phyloP scores from a whole-genome alignment of 2,888 invertebrate genomes.

The Pammene aurita region DNA sequence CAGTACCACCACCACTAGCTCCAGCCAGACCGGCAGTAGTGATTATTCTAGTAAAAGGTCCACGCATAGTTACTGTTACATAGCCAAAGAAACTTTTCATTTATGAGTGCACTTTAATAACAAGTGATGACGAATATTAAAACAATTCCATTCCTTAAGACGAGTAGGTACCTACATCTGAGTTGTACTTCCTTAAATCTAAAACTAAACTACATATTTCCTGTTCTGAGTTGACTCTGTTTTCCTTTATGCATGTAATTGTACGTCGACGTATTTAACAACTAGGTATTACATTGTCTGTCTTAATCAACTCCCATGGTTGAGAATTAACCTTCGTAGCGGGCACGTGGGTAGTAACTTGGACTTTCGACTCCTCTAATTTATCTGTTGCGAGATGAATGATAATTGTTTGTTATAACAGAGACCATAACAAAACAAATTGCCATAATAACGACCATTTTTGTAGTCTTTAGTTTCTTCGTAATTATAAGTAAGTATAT shows the following conservation, averaged over 20 bases:
- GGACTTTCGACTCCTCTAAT: slow-evolving; percentile 29
- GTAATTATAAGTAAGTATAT: too few relatives aligned
- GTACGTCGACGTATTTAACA: slow-evolving; percentile 13
- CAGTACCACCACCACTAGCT: slow-evolving; percentile 78
- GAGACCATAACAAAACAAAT: slow-evolving; percentile 1
- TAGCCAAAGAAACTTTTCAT: not conserved
- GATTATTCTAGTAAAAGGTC: slow-evolving; percentile 79
- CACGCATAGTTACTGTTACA: slow-evolving; percentile 46
- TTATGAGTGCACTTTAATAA: not conserved
- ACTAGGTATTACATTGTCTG: slow-evolving; percentile 29
- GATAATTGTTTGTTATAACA: slow-evolving; percentile 28
- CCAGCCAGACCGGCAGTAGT: slow-evolving; percentile 76
- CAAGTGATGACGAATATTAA: not conserved
- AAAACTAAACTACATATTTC: slow-evolving; percentile 23
- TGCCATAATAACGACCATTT: slow-evolving; percentile 1
- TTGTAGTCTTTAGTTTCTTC: not conserved
- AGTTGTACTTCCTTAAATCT: slow-evolving; percentile 16
- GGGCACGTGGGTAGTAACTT: slow-evolving; percentile 19
- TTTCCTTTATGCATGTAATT: slow-evolving; percentile 15
- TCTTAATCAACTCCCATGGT: slow-evolving; percentile 24
- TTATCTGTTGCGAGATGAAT: slow-evolving; percentile 22
- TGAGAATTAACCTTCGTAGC: slow-evolving; percentile 27
- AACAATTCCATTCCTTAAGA: slow-evolving; percentile 4
- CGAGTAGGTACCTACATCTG: slow-evolving; percentile 3
- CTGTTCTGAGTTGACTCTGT: slow-evolving; percentile 1